Evolutionary conservation across 2,888 invertebrate genomes (phyloP), one percentile per base, ranked within the genome.

Genomic region (Leptopilina drosophilae): DNA sequence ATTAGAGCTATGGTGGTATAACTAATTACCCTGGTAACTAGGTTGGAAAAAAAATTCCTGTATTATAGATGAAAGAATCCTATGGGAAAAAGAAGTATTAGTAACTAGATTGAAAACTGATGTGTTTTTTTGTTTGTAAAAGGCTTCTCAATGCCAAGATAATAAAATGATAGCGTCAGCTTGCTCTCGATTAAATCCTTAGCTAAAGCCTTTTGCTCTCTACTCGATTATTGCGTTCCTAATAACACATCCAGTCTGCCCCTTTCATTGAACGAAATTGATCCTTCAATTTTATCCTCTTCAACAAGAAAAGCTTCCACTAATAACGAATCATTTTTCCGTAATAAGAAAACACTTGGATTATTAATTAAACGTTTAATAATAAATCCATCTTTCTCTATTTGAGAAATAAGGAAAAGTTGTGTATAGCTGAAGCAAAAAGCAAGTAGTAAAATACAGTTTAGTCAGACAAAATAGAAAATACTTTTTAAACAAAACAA

Each of bases 151-250:
- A 46, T 66, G 66, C 46, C 46, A 56, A 56, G 56, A 73, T 73
- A 56, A 73, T 73, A 56, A 40, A 73, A 73, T 73, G 56, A 56
- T 73, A 56, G 56, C 73, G 73, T 73, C 73, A 73, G 73, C 73
- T 73, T 73, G 73, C 73, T 73, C 56, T 73, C 73, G 73, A 73
- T 73, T 73, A 73, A 73, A 73, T 73, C 33, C 73, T 73, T 53
- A 56, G 56, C 73, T 56, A 56, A 73, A 73, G 40, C 33, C 73
- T n/a, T 73, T 73, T 40, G 33, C 73, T 73, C 73, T 73, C 40
- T 14, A 73, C 40, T 73, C 15, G 73, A 56, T 73, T 73, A 73
- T 73, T 73, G 73, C 56, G 73, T 53, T 73, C 33, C 73, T 73
- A 56, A 73, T 56, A 73, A 73, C 73, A 73, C 73, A 56, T 73